phyloP scores from a whole-genome alignment of 2,113 vertebrate species.

The Kryptolebias marmoratus region DNA sequence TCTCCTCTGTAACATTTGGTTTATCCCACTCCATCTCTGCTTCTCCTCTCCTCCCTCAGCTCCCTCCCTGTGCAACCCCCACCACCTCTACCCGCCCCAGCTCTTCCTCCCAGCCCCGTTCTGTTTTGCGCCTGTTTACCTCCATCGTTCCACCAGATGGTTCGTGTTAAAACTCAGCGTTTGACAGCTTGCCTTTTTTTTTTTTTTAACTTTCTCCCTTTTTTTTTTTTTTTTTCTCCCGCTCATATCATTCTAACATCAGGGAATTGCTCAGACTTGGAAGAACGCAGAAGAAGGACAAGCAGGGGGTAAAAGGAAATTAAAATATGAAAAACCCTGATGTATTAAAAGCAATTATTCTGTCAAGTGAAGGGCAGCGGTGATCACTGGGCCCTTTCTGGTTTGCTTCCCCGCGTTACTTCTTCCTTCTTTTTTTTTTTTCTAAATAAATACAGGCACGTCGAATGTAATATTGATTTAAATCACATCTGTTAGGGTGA shows the following conservation, averaged over 20 bases:
- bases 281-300: slow-evolving; percentile 61
- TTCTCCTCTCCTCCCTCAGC: slow-evolving; percentile 42
- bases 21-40: slow-evolving; percentile 57
- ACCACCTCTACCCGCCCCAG: neutral
- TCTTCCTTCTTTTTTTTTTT: slow-evolving; percentile 16
- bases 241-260: slow-evolving; percentile 77
- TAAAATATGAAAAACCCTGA: slow-evolving; percentile 71
- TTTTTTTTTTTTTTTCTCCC: slow-evolving; percentile 29
- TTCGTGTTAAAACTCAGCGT: slow-evolving; percentile 78
- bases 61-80: slow-evolving; percentile 16
- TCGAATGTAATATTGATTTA: slow-evolving; percentile 83
- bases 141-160: slow-evolving; percentile 80
- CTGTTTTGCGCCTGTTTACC: slow-evolving; percentile 72
- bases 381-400: slow-evolving; percentile 60
- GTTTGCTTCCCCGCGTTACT: slow-evolving; percentile 60
- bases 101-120: slow-evolving; percentile 41
- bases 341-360: slow-evolving; percentile 80
- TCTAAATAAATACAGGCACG: slow-evolving; percentile 72
- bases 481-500: slow-evolving; percentile 84
- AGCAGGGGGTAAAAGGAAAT: slow-evolving; percentile 74
- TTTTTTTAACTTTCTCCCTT: slow-evolving; percentile 17
- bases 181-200: slow-evolving; percentile 71
- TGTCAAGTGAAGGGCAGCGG: slow-evolving; percentile 73
- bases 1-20: slow-evolving; percentile 38
- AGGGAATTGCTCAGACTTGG: slow-evolving; percentile 61